Evolutionary conservation across 2,888 invertebrate species (phyloP).

Genomic region (Punctoribates punctum): DNA sequence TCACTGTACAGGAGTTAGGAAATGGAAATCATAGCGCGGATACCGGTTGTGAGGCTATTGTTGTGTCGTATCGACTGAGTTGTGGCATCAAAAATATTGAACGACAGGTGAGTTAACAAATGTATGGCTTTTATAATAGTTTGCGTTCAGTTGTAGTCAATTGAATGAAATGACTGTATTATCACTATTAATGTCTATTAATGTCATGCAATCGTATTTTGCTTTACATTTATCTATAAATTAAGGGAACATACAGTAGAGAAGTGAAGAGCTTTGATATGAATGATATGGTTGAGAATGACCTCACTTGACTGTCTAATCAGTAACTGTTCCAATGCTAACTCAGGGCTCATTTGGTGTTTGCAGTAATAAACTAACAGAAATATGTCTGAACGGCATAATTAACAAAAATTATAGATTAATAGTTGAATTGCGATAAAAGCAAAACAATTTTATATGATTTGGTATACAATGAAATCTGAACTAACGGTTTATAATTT

Average conservation of each 20-base stretch:
- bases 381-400: not conserved
- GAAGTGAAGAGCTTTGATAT: not conserved
- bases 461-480: not conserved
- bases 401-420: slow-evolving; percentile 24
- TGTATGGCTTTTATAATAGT: not conserved
- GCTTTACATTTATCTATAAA: slow-evolving; percentile 3
- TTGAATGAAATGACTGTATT: slow-evolving; percentile 24
- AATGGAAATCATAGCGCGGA: too few relatives aligned
- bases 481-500: not conserved
- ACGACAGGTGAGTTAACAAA: slow-evolving; percentile 14
- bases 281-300: slow-evolving; percentile 8
- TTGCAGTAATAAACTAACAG: slow-evolving; percentile 9
- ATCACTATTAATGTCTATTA: slow-evolving; percentile 11
- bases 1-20: too few relatives aligned
- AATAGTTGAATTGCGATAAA: slow-evolving; percentile 14
- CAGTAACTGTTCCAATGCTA: slow-evolving; percentile 15
- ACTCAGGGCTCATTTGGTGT: not conserved
- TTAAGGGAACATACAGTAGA: not conserved
- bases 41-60: too few relatives aligned
- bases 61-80: too few relatives aligned
- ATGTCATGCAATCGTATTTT: slow-evolving; percentile 30
- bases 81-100: not conserved
- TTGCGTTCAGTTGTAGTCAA: not conserved
- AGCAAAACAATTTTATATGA: not conserved
- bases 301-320: slow-evolving; percentile 33